Base-by-base conservation (phyloP, 2,888 invertebrate species). In the Thumatha senex region DNA sequence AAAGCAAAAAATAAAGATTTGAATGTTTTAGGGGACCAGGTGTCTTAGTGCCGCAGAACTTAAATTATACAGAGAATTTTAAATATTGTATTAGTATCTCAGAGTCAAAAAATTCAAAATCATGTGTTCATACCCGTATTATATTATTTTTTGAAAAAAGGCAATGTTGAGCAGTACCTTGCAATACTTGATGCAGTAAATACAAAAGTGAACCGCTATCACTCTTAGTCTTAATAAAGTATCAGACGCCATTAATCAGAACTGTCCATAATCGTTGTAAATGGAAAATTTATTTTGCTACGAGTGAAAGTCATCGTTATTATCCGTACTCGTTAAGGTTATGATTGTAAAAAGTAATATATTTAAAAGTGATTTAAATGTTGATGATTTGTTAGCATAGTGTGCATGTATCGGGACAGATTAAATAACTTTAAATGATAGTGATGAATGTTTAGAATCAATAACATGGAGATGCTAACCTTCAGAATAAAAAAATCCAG, bases 141-240 rank as follows among this genome's bases (percentile, higher is more conserved):
- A 51, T 58, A n/a, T n/a, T n/a, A n/a, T n/a, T n/a, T n/a, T n/a
- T 53, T 35, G 43, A 59, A 56, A 49, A 56, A 53, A 31, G 24
- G 11, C 18, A 24, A 24, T 11, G 29, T 44, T 45, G 44, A 40
- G 29, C 35, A 18, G 11, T 24, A 40, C 33, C 29, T 51, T 52
- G 54, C 47, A 66, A 63, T 51, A 67, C 51, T 66, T 59, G 54
- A 46, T 41, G 54, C 52, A 52, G 48, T 44, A 30, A 53, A 39
- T 56, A 52, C 43, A 48, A 44, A 45, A 39, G 8, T 34, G 53
- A 29, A 53, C 54, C 50, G 55, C 48, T 55, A 55, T 67, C 55
- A 55, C 50, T 67, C 67, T 55, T 63, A 55, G 67, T 67, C 67
- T 55, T 63, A 55, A 64, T 64, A 55, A 63, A 54, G 55, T 54